Base-by-base conservation (phyloP, 2,113 vertebrate species). In the Menidia beryllina region DNA sequence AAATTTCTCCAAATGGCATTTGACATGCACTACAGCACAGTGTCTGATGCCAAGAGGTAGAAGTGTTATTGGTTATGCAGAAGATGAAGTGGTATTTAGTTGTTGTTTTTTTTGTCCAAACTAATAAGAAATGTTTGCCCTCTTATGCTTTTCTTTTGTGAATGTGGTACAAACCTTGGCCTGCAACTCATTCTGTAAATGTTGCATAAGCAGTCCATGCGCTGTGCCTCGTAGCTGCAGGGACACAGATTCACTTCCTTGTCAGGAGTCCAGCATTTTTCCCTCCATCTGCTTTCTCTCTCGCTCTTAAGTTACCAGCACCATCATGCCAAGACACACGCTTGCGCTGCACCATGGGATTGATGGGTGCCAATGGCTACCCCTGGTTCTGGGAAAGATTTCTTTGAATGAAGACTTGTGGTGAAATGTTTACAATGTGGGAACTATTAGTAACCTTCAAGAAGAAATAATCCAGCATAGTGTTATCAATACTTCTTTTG, bases 351-450 rank as follows among this genome's bases (percentile, higher is more conserved):
- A 69, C 57, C 57, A 7, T 65, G 75, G 84, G 88, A 79, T 80
- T 85, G 87, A 86, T 72, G 81, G 79, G 78, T 89, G 80, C 84
- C 88, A 89, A 59, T 75, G 72, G 65, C 78, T 82, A 77, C 75
- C 81, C 69, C 80, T 80, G 82, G 75, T 90, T 89, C 85, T 89
- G 88, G 86, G 81, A 92, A 92, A 83, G 75, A 66, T 80, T 82
- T 68, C 69, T 83, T 85, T 3, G 41, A 83, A 81, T 82, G 80
- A 83, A 81, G 77, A 62, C 82, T 84, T 89, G 90, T 61, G 88
- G 88, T 86, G 79, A 85, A 87, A 86, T 73, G 80, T 91, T 91
- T 91, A 87, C 79, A 92, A 79, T 83, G 83, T 90, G 85, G 89
- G 73, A 83, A 82, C 84, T 76, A 88, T 92, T 84, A 83, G 76